Base-by-base conservation (phyloP, 2,888 invertebrate species). In the Bembecia ichneumoniformis region DNA sequence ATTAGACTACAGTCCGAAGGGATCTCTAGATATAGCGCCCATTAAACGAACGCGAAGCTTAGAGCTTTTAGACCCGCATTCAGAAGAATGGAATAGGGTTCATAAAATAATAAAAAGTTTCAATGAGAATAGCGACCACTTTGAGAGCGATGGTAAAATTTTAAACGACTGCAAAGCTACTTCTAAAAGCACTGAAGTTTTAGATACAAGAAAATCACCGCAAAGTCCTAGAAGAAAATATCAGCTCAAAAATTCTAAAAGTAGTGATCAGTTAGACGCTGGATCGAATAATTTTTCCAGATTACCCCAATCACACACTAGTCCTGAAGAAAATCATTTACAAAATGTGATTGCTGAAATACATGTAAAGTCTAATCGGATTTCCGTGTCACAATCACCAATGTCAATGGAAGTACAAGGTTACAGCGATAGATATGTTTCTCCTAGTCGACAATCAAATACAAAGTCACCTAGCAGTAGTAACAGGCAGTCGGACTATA, bases 31-130 rank as follows among this genome's bases (percentile, higher is more conserved):
- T 51, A 87, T 89, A 52, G 87, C 89, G 35, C 90, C 90, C 1
- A 68, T 92, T 35, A 90, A 91, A 44, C 81, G 94, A 47, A 92
- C 93, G 1, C 89, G 92, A 57, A 94, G 94, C 57, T 77, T 94
- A 59, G 94, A 94, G 67, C 70, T 94, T 53, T 66, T 93, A 35
- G 90, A 91, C 62, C 83, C 75, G 35, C 77, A 80, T 45, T 71
- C 75, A 9, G 81, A 77, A 57, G 80, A 82, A 55, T 87, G 83
- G 87, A 81, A 79, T 48, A 76, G 68, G 68, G 84, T 82, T 0
- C 74, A 81, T 57, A 66, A 58, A 47, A 73, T 83, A 47, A 77
- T 82, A 53, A 77, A 71, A 50, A 77, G 66, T 49, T 87, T 81
- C 56, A 83, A 87, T 56, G 68, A 77, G 58, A 78, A 79, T 54